Conservation (phyloP, 2,888 invertebrate genomes). For the Piscicola geometra region DNA sequence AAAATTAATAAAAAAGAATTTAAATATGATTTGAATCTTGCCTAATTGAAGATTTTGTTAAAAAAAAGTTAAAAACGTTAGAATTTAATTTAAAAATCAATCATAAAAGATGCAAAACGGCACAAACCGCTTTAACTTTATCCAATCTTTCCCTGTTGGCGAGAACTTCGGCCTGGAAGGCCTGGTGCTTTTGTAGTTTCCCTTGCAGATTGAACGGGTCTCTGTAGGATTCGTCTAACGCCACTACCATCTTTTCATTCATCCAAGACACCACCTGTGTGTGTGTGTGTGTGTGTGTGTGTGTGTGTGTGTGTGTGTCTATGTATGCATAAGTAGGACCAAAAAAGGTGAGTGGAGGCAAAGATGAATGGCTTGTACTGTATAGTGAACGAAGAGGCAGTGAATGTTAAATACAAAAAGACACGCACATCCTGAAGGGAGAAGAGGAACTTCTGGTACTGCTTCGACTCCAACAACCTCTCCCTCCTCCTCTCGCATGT, state of each 20-base stretch:
- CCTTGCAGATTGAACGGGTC: slow-evolving; percentile 94
- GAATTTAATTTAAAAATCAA: too few relatives aligned
- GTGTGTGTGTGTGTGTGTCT: too few relatives aligned
- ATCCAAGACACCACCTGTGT: slow-evolving; percentile 69
- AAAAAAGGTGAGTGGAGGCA: not conserved
- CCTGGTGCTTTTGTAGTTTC: slow-evolving; percentile 90
- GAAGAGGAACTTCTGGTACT: slow-evolving; percentile 53
- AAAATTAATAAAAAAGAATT: too few relatives aligned
- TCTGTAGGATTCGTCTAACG: slow-evolving; percentile 84
- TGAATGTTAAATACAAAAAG: not conserved
- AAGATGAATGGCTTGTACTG: not conserved
- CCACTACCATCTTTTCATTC: slow-evolving; percentile 84
- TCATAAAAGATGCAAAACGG: too few relatives aligned
- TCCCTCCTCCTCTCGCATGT: slow-evolving; percentile 46
- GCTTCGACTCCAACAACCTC: slow-evolving; percentile 51
- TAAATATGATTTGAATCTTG: too few relatives aligned
- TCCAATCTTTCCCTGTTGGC: slow-evolving; percentile 83
- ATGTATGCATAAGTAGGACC: too few relatives aligned
- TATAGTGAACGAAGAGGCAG: too few relatives aligned
- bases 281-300: not conserved
- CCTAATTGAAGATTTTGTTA: too few relatives aligned
- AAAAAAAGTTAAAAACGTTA: too few relatives aligned
- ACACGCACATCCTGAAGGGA: slow-evolving; percentile 51
- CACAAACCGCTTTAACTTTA: slow-evolving; percentile 61
- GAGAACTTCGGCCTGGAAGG: slow-evolving; percentile 87